These are phyloP conservation scores for Microplitis deprimator DNA, from an alignment of 2,888 invertebrate species.

Conservation along the genomic window DNA sequence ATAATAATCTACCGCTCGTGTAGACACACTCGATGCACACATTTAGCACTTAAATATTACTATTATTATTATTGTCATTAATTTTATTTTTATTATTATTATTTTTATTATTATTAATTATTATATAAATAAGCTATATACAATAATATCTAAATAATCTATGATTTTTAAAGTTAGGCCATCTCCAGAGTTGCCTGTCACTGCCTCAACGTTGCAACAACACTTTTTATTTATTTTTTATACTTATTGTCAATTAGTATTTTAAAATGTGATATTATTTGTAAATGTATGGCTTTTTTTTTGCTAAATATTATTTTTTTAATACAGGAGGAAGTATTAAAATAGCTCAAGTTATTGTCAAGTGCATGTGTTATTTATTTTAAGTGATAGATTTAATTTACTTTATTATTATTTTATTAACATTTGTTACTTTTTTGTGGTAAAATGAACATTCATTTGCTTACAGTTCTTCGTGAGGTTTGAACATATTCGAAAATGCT, in stretches of 20 bases:
- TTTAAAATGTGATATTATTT: neutral
- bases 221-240: neutral
- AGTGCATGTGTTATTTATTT: neutral
- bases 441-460: constrained; percentile 55
- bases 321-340: too few relatives aligned
- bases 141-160: constrained; percentile 53
- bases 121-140: constrained; percentile 56
- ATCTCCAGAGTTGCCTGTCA: constrained; percentile 71
- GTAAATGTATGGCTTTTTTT: neutral
- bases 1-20: constrained; percentile 28
- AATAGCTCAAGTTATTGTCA: too few relatives aligned
- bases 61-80: neutral
- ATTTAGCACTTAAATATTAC: constrained; percentile 54
- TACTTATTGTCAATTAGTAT: neutral
- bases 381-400: neutral
- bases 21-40: constrained; percentile 56
- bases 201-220: constrained; percentile 40
- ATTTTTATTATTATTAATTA: neutral
- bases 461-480: constrained; percentile 99
- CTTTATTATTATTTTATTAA: neutral
- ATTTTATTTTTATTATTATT: neutral
- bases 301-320: neutral
- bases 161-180: constrained; percentile 67
- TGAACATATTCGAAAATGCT: constrained; percentile 99
- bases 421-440: neutral